Conservation (phyloP, 1,140 invertebrate genomes). For the Frieseomelitta varia region DNA sequence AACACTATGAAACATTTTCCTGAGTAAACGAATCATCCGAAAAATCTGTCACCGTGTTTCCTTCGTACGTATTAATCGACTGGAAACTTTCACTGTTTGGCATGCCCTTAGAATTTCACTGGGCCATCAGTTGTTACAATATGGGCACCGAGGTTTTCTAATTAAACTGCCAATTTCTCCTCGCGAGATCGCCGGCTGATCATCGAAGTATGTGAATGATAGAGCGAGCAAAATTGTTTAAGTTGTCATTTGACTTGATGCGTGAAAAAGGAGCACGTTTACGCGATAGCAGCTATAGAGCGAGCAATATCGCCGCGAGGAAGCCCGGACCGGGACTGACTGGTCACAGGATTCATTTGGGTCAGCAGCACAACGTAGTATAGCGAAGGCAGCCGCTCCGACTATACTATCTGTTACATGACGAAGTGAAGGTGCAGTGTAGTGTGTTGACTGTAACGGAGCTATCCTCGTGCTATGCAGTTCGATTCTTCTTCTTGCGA, state of each 20-base stretch:
- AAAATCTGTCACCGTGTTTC: not conserved
- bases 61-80: not conserved
- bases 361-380: slow-evolving; percentile 76
- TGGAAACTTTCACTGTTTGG: slow-evolving; percentile 42
- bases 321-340: slow-evolving; percentile 76
- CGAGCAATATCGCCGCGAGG: slow-evolving; percentile 69
- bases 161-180: no score
- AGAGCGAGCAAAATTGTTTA: not conserved
- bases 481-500: slow-evolving; percentile 58
- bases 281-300: slow-evolving; percentile 31
- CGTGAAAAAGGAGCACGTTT: not conserved
- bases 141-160: slow-evolving; percentile 5
- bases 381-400: slow-evolving; percentile 60
- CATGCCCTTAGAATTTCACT: slow-evolving; percentile 11
- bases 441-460: slow-evolving; percentile 63
- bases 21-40: not conserved
- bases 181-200: not conserved
- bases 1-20: not conserved
- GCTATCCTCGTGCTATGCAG: slow-evolving; percentile 53
- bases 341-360: slow-evolving; percentile 75
- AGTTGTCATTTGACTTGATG: not conserved
- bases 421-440: slow-evolving; percentile 62
- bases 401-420: slow-evolving; percentile 68
- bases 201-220: not conserved
- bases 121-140: slow-evolving; percentile 18